Percentiles rank a stretch among this genome's conserved stretches.
Conservation (phyloP, 2,113 vertebrate genomes). For the Candoia aspera region DNA sequence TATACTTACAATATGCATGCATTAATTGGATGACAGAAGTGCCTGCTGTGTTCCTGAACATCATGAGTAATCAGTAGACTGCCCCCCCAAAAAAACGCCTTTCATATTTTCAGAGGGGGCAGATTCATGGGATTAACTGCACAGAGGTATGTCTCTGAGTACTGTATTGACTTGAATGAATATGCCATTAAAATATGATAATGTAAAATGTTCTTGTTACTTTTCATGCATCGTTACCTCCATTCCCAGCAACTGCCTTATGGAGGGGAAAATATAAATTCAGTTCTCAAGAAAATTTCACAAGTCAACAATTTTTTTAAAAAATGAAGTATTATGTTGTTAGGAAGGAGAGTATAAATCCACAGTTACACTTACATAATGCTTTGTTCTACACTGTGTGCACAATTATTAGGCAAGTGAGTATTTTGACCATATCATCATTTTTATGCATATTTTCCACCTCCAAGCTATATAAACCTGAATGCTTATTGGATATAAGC, state of each 20-base stretch:
- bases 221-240: not conserved
- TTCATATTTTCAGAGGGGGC: not conserved
- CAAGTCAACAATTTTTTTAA: not conserved
- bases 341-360: not conserved
- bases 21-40: no score
- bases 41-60: no score
- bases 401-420: no score
- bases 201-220: not conserved
- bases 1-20: no score
- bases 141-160: not conserved
- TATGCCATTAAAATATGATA: not conserved
- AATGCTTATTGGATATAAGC: no score
- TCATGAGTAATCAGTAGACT: no score
- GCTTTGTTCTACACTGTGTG: not conserved
- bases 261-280: not conserved
- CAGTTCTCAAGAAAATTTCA: not conserved
- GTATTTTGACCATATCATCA: no score
- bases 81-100: no score
- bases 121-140: not conserved
- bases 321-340: not conserved
- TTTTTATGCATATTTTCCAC: no score
- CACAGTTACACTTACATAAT: not conserved
- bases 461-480: no score
- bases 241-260: conserved; percentile 15
- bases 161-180: not conserved